Base-by-base conservation (phyloP, 1,140 invertebrate genomes). In the Listronotus oregonensis region DNA sequence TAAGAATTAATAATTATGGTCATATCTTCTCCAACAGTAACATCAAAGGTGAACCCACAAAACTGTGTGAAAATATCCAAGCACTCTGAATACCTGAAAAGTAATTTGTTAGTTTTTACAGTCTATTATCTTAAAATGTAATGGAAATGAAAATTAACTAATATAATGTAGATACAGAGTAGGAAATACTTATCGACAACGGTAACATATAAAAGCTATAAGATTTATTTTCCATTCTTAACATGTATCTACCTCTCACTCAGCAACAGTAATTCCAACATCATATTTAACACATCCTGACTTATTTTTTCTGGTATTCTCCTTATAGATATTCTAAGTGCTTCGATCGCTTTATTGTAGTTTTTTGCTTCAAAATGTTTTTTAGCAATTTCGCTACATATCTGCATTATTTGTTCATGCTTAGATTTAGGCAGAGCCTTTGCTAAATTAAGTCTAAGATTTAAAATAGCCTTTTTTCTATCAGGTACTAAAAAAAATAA, bases 251-350 rank as follows among this genome's bases (percentile, higher is more conserved):
- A 63, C 89, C 64, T 83, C 73, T 90, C 90, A 47, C 88, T 81
- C 6, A 85, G 74, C 51, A 97, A 86, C 40, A 94, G 80, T 12
- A 96, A 77, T 76, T 97, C 94, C 15, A 95, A 79, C 72, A 93
- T 88, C 43, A 94, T 84, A 79, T 96, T 95, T 4, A 94, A 84
- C 75, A 96, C 90, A 80, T 90, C 87, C 12, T 86, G 76, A 12
- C 82, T 86, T 60, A 92, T 87, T 5, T 85, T 72, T 43, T 84
- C 74, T 1, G 88, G 82, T 75, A 87, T 89, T 73, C 90, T 88
- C 52, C 80, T 82, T 71, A 95, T 94, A 18, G 91, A 88, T 21
- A 84, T 84, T 68, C 89, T 82, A 84, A 97, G 87, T 1, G 89
- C 89, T 72, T 90, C 85, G 15, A 90, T 80, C 1, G 94, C 93